Evolutionary conservation across 64 coral and sea anemone genomes (phyloP), one percentile per base, ranked within the genome.

Genomic region (Montipora cactus): DNA sequence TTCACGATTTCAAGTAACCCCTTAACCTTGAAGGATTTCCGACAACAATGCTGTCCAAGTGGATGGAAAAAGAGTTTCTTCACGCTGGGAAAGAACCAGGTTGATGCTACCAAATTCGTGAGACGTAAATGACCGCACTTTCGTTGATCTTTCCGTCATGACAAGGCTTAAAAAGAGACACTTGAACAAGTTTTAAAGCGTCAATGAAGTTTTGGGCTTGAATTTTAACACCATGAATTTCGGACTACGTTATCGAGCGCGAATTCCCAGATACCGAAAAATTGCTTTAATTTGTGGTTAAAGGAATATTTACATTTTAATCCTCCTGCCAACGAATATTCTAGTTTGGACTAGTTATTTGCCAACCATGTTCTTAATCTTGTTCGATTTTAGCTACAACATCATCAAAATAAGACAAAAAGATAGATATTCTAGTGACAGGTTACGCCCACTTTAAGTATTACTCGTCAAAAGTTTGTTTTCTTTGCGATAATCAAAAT

Each of bases 251-350:
- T 68, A 59, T 68, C 15, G 47, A 47, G 58, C 8, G 61, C 46
- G 15, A 68, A 44, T 67, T 47, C 15, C 15, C 46, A 71, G 82
- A 68, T 68, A 72, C 66, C 37, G 46, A 86, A 48, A 86, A 37
- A 85, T 50, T 22, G 66, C 25, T 84, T 86, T 86, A 72, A 50
- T 86, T 71, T 86, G 82, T 44, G 82, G 82, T 71, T 72, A 49
- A 50, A 50, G 44, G 1, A 62, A 67, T 86, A 50, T 86, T 86
- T 70, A 25, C 7, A 71, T 71, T 86, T 50, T 49, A 5, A 64
- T 11, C 8, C 44, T 50, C 20, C 23, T 67, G 44, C 8, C 64
- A 71, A 13, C 47, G 45, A 86, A 86, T 49, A 14, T 69, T 64
- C 44, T 49, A 21, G 62, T 22, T 1, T 22, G 47, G 50, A 71